A percentile compares a stretch with the other conserved stretches of the same genome.
Conservation (phyloP, 2,113 vertebrate genomes). For the Ciconia maguari region DNA sequence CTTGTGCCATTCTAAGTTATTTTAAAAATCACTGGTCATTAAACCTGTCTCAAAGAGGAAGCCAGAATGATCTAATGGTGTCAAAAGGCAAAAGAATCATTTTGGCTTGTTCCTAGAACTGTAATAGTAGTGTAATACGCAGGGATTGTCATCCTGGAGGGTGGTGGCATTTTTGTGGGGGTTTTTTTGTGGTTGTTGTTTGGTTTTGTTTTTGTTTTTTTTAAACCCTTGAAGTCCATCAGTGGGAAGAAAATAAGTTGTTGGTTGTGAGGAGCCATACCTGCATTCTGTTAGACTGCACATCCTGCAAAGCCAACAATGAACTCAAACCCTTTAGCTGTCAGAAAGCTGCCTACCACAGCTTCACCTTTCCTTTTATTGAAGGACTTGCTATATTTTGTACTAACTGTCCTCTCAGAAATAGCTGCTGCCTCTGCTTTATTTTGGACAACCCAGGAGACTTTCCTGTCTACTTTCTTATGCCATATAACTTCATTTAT, state of each 20-base stretch:
- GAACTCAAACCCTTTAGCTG: not conserved
- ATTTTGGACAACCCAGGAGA: not conserved
- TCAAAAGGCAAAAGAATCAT: not conserved
- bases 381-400: not conserved
- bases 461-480: not conserved
- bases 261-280: not conserved
- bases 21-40: not conserved
- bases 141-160: not conserved
- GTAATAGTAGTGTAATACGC: not conserved
- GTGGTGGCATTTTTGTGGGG: not conserved
- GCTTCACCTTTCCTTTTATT: not conserved
- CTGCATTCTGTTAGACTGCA: not conserved
- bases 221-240: not conserved
- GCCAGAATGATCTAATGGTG: not conserved
- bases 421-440: not conserved
- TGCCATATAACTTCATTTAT: not conserved
- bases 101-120: not conserved
- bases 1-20: not conserved
- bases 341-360: not conserved
- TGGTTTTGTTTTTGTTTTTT: no score
- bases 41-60: not conserved
- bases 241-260: not conserved
- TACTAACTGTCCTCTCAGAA: not conserved
- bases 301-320: fast-evolving
- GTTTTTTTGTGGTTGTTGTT: no score